Evolutionary conservation across 1,140 invertebrate genomes (phyloP).

Genomic region (Eurosta solidaginis): DNA sequence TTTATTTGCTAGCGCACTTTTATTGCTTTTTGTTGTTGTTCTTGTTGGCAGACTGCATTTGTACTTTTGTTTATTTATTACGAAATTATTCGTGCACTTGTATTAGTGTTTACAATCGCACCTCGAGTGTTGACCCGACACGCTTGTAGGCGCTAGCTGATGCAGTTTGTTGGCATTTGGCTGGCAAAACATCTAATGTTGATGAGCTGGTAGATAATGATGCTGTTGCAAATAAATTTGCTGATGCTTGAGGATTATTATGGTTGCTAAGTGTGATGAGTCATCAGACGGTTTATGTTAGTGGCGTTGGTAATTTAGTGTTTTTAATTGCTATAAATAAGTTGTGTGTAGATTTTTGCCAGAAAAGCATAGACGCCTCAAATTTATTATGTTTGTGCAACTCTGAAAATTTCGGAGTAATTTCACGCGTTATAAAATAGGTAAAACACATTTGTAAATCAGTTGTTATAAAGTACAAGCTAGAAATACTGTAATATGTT

Average conservation of each 20-base stretch:
- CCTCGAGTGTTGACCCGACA: slow-evolving; percentile 47
- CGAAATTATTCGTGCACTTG: slow-evolving; percentile 3
- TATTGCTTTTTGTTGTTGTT: slow-evolving; percentile 3
- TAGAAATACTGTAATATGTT: no score
- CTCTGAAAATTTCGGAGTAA: background rate
- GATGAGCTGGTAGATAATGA: background rate
- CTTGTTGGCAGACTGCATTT: background rate
- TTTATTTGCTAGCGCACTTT: background rate
- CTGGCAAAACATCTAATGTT: background rate
- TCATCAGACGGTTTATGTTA: background rate
- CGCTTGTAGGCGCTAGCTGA: background rate
- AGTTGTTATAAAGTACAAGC: no score
- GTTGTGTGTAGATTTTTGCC: background rate
- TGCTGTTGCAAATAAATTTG: no score
- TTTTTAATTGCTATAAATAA: background rate
- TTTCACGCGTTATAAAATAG: background rate
- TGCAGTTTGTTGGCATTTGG: background rate
- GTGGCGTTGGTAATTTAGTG: background rate
- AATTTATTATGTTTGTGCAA: background rate
- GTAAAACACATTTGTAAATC: no score
- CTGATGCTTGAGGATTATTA: background rate
- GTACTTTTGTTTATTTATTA: background rate
- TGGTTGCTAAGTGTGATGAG: background rate
- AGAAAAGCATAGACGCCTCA: background rate
- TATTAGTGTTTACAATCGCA: slow-evolving; percentile 51